Evolutionary conservation across 2,113 vertebrate genomes (phyloP), one percentile per base, ranked within the genome.

Genomic region (Zapus hudsonius): DNA sequence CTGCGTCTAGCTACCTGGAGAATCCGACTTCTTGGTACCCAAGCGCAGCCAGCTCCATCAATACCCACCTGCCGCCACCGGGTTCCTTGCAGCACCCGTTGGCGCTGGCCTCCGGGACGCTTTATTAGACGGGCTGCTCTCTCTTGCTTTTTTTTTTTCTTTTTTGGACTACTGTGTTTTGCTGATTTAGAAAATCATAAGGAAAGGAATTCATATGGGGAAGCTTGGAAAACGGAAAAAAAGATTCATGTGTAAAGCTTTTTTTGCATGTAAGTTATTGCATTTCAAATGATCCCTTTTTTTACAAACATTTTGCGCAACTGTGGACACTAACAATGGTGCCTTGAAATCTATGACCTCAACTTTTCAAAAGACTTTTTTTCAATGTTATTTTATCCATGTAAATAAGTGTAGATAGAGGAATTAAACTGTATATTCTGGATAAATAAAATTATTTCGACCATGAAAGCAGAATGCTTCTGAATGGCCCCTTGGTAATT

Each of bases 201-300:
- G 98, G 98, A 99, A 98, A 99, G 97, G 98, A 99, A 99, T 98
- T 98, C 98, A 98, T 98, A 98, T 91, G 98, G 98, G 98, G 98
- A 97, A 98, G 96, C 98, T 96, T 98, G 72, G 97, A 98, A 97
- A 97, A 96, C 81, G 82, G 97, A 97, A 96, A 96, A 99, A 98
- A 98, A 86, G 98, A 98, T 98, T 98, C 98, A 98, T 98, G 99
- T 99, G 98, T 99, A 99, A 99, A 98, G 99, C 99, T 99, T 99
- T 95, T 88, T 93, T 94, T 95, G 99, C 99, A 99, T 99, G 99
- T 99, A 99, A 99, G 98, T 99, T 99, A 99, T 99, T 99, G 99
- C 99, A 99, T 99, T 99, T 99, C 98, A 99, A 98, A 99, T 98
- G 98, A 98, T 55, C 64, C 87, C 61, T 87, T 97, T 98, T 98